Percentiles rank a stretch among this genome's conserved stretches.
phyloP scores from a whole-genome alignment of 2,888 invertebrate species.

The Pandemis corylana region DNA sequence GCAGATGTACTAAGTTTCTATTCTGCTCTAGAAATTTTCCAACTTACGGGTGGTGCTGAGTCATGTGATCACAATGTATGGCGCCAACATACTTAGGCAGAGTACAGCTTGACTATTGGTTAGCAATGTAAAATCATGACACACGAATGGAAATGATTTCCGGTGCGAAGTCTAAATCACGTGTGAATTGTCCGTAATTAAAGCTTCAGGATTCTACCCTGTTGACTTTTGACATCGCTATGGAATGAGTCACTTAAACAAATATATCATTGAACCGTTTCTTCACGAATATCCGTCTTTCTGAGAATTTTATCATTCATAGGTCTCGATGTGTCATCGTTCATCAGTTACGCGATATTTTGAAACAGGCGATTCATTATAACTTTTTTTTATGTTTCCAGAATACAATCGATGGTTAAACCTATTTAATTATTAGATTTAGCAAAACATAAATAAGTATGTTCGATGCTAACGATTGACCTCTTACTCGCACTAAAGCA shows the following conservation, averaged over 20 bases:
- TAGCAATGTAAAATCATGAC: constrained; percentile 66
- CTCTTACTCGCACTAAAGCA: constrained; percentile 34
- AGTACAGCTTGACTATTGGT: constrained; percentile 38
- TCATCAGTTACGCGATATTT: constrained; percentile 45
- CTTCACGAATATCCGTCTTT: constrained; percentile 58
- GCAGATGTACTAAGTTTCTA: background rate
- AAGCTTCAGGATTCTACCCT: constrained; percentile 56
- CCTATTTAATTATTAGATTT: background rate
- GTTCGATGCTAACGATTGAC: constrained; percentile 15
- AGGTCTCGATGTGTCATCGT: constrained; percentile 44
- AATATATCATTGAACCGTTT: constrained; percentile 55
- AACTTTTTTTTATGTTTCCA: constrained; percentile 42
- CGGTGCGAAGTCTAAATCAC: constrained; percentile 49
- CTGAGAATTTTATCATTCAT: constrained; percentile 58
- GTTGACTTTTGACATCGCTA: constrained; percentile 61
- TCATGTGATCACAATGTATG: constrained; percentile 31
- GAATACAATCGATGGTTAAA: background rate
- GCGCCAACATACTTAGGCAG: constrained; percentile 30
- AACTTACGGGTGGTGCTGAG: constrained; percentile 30
- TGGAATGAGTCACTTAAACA: constrained; percentile 61
- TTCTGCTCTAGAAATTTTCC: constrained; percentile 14
- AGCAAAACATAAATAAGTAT: background rate
- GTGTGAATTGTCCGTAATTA: constrained; percentile 45
- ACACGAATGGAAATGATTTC: constrained; percentile 69
- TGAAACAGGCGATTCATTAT: constrained; percentile 55